Base-by-base conservation (phyloP, 2,888 invertebrate species). In the Aproaerema taeniolella region DNA sequence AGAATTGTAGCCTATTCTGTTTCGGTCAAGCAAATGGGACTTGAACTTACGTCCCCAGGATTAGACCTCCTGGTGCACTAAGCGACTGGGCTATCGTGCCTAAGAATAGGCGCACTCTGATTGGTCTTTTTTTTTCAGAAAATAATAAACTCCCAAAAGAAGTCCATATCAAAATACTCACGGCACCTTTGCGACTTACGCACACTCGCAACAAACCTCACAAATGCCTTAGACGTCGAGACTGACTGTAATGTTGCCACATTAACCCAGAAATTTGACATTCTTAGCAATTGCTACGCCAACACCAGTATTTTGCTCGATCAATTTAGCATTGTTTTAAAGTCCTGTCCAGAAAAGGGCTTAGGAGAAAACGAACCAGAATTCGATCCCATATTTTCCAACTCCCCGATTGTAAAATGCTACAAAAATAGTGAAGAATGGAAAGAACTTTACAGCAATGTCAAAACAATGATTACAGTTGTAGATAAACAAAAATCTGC, bases 301-400 rank as follows among this genome's bases (percentile, higher is more conserved):
- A 83, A 88, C 38, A 60, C 83, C 5, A 68, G 82, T 26, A 79
- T 89, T 40, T 79, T 90, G 7, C 71, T 94, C 14, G 90, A 91
- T 48, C 95, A 96, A 61, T 90, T 92, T 53, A 73, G 83, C 41
- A 67, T 93, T 1, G 74, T 95, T 12, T 62, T 95, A 0, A 88
- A 91, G 54, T 89, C 82, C 0, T 68, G 72, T 20, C 87, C 87
- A 11, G 78, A 77, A 48, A 59, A 63, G 44, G 55, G 46, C 2
- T 14, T 74, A 0, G 50, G 53, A 1, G 59, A 63, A 41, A 52
- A 50, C 2, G 75, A 75, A 46, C 75, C 78, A 2, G 56, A 80
- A 35, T 86, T 87, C 25, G 87, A 87, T 46, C 40, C 46, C 2
- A 59, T 76, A 2, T 34, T 87, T 10, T 78, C 77, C 0, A 57